Evolutionary conservation across 2,797 vertebrate genomes (phyloP).

Genomic region (Chrysocyon brachyurus): DNA sequence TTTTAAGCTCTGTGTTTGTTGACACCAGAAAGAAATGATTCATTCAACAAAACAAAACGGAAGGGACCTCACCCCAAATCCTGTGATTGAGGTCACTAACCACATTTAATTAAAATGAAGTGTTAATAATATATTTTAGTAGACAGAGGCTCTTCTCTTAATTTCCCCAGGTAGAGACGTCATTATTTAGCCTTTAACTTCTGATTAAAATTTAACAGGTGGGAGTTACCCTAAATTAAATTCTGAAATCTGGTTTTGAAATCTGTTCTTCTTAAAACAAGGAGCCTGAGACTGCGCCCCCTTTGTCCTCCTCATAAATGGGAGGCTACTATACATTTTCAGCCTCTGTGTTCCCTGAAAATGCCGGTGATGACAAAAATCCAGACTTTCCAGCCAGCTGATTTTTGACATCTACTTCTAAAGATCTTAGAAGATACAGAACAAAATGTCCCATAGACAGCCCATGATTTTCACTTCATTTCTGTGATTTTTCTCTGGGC

Average conservation of each 20-base stretch:
- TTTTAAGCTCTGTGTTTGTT: conserved; percentile 75
- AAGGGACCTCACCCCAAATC: conserved; percentile 57
- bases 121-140: conserved; percentile 88
- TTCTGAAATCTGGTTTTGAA: conserved; percentile 87
- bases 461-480: neutral
- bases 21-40: conserved; percentile 81
- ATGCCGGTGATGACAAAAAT: conserved; percentile 62
- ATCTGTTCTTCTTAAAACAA: conserved; percentile 75
- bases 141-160: conserved; percentile 85
- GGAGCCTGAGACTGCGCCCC: conserved; percentile 79
- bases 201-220: conserved; percentile 89
- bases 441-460: neutral
- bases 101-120: conserved; percentile 90
- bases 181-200: conserved; percentile 90
- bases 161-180: conserved; percentile 90
- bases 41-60: conserved; percentile 79
- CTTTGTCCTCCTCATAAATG: conserved; percentile 73
- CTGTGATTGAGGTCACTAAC: conserved; percentile 82
- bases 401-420: conserved; percentile 5
- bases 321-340: conserved; percentile 67
- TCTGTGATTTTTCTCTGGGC: conserved; percentile 25
- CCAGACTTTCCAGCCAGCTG: conserved; percentile 20
- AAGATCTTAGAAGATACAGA: neutral
- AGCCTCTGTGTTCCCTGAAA: conserved; percentile 68
- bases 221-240: conserved; percentile 85